Evolutionary conservation across 2,113 vertebrate genomes (phyloP), one percentile per base, ranked within the genome.

Genomic region (Strix aluco): DNA sequence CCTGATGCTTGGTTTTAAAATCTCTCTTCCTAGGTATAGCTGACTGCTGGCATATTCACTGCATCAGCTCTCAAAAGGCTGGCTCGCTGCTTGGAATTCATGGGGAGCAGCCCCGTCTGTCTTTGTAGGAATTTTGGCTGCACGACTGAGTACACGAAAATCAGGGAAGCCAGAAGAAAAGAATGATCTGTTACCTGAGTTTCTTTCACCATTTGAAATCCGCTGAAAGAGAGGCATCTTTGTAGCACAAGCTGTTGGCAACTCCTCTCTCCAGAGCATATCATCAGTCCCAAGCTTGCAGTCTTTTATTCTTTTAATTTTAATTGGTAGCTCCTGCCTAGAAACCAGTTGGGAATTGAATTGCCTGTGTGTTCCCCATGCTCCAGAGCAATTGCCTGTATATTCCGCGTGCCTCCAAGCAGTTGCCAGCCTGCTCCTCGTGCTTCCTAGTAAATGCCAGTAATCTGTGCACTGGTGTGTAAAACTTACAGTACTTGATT

Each of bases 291-390:
- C 81, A 94, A 84, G 91, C 94, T 95, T 82, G 73, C 23, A 7
- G 78, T 72, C 82, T 95, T 96, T 96, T 91, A 91, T 97, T 95
- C 91, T 93, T 97, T 95, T 96, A 94, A 96, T 97, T 96, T 96
- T 97, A 97, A 97, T 97, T 97, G 97, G 94, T 94, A 93, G 87
- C 94, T 97, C 94, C 96, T 97, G 95, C 95, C 94, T 95, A 82
- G 89, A 96, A 97, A 94, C 89, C 94, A 88, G 93, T 84, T 93
- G 96, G 96, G 96, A 97, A 96, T 94, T 95, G 91, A 92, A 96
- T 94, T 93, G 88, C 81, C 85, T 92, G 55, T 63, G 74, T 59
- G 77, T 87, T 92, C 80, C 94, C 70, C 58, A 32, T 87, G 86
- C 88, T 95, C 87, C 71, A 63, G 92, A 96, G 91, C 85, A 88